Evolutionary conservation across 1,140 invertebrate genomes (phyloP).

Genomic region (Parapsyche elsis): DNA sequence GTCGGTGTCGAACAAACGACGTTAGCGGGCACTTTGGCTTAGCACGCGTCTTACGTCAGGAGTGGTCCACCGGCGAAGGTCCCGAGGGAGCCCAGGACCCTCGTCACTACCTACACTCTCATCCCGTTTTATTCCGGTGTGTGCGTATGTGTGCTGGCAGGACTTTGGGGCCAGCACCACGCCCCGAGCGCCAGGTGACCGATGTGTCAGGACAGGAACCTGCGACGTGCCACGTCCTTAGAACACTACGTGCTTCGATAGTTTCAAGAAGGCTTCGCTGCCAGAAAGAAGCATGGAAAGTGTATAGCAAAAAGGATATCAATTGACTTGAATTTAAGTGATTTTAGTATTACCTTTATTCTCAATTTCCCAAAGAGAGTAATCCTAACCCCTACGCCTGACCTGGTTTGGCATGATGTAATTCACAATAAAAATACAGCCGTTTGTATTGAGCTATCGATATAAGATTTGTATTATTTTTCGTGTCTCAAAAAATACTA

Average conservation of each 20-base stretch:
- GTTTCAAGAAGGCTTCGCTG: conserved; percentile 9
- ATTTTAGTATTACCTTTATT: too few species aligned
- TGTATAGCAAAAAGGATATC: too few species aligned
- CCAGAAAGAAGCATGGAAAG: background rate
- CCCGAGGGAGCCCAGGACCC: conserved; percentile 10
- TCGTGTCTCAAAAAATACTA: too few species aligned
- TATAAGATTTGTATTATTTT: too few species aligned
- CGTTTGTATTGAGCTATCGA: too few species aligned
- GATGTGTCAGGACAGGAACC: conserved; percentile 24
- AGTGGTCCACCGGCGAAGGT: conserved; percentile 21
- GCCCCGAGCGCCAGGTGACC: conserved; percentile 26
- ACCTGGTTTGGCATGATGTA: too few species aligned
- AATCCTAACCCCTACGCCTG: too few species aligned
- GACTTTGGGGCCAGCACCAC: background rate
- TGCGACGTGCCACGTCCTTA: conserved; percentile 21
- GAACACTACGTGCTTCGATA: conserved; percentile 32
- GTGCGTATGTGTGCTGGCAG: background rate
- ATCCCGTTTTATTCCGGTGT: background rate
- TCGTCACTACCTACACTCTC: conserved; percentile 9
- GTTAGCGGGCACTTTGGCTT: conserved; percentile 30
- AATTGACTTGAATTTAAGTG: too few species aligned
- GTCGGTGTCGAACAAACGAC: conserved; percentile 40
- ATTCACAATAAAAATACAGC: too few species aligned
- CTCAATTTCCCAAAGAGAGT: too few species aligned
- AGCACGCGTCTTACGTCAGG: conserved; percentile 25